Evolutionary conservation across 2,113 vertebrate genomes (phyloP).

Genomic region (Aythya baeri): DNA sequence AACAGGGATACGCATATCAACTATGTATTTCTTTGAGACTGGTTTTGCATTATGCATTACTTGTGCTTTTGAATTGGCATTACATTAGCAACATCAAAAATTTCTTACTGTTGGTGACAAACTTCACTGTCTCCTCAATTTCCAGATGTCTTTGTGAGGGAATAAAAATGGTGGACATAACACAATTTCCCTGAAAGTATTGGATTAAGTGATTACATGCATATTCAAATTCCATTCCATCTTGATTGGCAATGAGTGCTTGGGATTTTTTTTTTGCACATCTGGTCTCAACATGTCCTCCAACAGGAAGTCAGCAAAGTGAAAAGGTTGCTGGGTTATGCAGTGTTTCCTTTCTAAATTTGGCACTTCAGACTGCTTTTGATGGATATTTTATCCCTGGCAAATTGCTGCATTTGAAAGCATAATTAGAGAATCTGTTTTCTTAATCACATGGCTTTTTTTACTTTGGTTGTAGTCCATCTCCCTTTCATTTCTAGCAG

Average conservation of each 20-base stretch:
- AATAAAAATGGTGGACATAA: constrained; percentile 49
- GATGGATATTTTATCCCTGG: constrained; percentile 96
- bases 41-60: constrained; percentile 26
- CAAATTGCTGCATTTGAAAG: constrained; percentile 94
- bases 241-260: constrained; percentile 58
- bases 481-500: constrained; percentile 73
- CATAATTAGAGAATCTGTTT: constrained; percentile 95
- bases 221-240: constrained; percentile 68
- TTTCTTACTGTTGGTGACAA: neutral
- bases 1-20: constrained; percentile 35
- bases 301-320: constrained; percentile 87
- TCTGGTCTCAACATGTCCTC: constrained; percentile 96
- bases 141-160: constrained; percentile 29
- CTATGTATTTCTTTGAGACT: constrained; percentile 37
- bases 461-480: constrained; percentile 79
- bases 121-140: constrained; percentile 20
- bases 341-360: constrained; percentile 90
- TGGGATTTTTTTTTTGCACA: constrained; percentile 74
- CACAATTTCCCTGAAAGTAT: constrained; percentile 48
- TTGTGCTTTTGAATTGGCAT: neutral
- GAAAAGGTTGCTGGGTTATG: constrained; percentile 85
- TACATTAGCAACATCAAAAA: constrained; percentile 16
- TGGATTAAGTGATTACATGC: constrained; percentile 69
- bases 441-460: constrained; percentile 90
- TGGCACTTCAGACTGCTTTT: constrained; percentile 87